Evolutionary conservation across 2,888 invertebrate genomes (phyloP), one percentile per base, ranked within the genome.

Genomic region (Drosophila lacicola): DNA sequence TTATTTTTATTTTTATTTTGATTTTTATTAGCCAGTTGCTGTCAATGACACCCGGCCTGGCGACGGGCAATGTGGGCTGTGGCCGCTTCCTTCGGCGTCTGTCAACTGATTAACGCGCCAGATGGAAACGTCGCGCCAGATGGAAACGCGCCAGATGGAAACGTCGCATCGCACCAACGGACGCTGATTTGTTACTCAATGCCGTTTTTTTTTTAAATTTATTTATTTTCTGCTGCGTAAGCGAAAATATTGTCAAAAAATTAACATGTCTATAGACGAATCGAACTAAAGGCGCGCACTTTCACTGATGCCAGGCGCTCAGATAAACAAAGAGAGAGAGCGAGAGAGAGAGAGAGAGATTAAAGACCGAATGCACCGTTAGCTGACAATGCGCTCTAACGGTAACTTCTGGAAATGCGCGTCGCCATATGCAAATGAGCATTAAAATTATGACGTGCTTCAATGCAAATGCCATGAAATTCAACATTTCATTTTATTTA

Each of bases 301-400:
- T 82, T 82, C 88, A 82, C 82, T 82, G 49, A 5, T 34, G 41
- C 6, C 17, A 17, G 42, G n/a, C 13, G 13, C 11, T 1, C 41
- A 10, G 56, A 4, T 3, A 33, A 39, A 10, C 25, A n/a, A n/a
- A n/a, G n/a, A n/a, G n/a, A n/a, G n/a, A 25, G 25, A 5, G 5
- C 5, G 25, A 25, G 29, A 29, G 8, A 29, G 29, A 2, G 29
- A 8, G 29, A 8, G 29, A 8, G 11, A 51, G 73, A 67, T 60
- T 60, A 63, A 51, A 63, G 63, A 36, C 47, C 25, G 64, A n/a
- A 53, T 78, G 58, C 53, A 63, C 80, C 81, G 84, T 78, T 82
- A 80, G 54, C 66, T 69, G 68, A 78, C 81, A 86, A 80, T 86
- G 66, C 85, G 76, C 73, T 70, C 66, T 82, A 82, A 82, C 88